phyloP scores from a whole-genome alignment of 35 echinoderm and acorn worm genomes.

The Ptychodera flava region DNA sequence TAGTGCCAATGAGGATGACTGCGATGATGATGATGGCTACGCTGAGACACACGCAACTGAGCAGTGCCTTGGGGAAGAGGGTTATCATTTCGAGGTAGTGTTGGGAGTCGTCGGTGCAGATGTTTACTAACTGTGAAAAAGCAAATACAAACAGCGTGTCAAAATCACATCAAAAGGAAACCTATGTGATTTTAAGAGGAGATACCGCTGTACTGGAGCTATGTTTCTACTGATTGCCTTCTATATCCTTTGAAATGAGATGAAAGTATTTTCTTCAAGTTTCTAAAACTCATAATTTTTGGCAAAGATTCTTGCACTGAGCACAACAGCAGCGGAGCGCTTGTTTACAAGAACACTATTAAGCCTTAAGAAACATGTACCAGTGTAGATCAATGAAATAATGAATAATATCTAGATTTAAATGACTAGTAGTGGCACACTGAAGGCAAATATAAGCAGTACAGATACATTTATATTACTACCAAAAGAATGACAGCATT shows the following conservation, averaged over 20 bases:
- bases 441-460: no score
- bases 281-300: not conserved
- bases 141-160: not conserved
- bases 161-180: not conserved
- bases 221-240: not conserved
- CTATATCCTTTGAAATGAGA: not conserved
- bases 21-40: slow-evolving; percentile 44
- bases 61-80: slow-evolving; percentile 66
- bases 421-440: no score
- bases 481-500: no score
- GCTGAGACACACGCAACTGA: slow-evolving; percentile 51
- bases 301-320: not conserved
- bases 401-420: no score
- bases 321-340: not conserved
- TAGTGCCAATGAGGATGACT: slow-evolving; percentile 42
- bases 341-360: no score
- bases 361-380: no score
- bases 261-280: not conserved
- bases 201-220: not conserved
- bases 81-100: slow-evolving; percentile 68
- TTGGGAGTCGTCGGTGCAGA: slow-evolving; percentile 87
- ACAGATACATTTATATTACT: no score
- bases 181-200: not conserved
- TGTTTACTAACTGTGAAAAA: slow-evolving; percentile 65
- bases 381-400: no score